Base-by-base conservation (phyloP, 2,888 invertebrate species). In the Rhamphomyia laevipes region DNA sequence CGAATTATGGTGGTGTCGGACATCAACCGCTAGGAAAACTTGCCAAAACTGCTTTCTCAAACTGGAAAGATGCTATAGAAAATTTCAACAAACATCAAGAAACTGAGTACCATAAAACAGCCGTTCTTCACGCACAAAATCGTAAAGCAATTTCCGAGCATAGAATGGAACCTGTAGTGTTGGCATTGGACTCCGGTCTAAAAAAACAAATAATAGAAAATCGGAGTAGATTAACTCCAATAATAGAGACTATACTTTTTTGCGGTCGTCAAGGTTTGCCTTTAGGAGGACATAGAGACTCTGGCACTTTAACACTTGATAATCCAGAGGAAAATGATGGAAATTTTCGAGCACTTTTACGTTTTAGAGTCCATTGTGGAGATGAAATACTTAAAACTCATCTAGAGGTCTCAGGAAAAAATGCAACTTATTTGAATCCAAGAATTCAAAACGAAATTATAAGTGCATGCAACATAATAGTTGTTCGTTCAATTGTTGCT, bases 381-480 rank as follows among this genome's bases (percentile, higher is more conserved):
- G 59, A 63, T 51, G 47, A 53, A 13, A 53, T 59, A 31, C 43
- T 52, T 33, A 52, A 35, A 48, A 57, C 42, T 57, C 59, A 52
- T 47, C 53, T 47, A 43, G 53, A 50, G 46, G 43, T 43, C 44
- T 47, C 33, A 43, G 27, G 43, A 11, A 31, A 27, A 30, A 60
- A 60, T 51, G 57, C 59, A 13, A 56, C 48, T n/a, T 63, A 63
- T 48, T 49, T 56, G 9, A 61, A 59, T 51, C 52, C 54, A 17
- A 48, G 42, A 12, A 56, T 60, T 47, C 60, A 63, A 56, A 62
- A 62, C 53, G 57, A 60, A 48, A 49, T 62, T 16, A 60, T 61
- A 45, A 46, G 43, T 45, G 52, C 48, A 46, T 59, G 59, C 41
- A 40, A 49, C 37, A 4, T 47, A 15, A 56, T 60, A 40, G 46